Conservation (phyloP, 2,113 vertebrate species). For the Silurus meridionalis region DNA sequence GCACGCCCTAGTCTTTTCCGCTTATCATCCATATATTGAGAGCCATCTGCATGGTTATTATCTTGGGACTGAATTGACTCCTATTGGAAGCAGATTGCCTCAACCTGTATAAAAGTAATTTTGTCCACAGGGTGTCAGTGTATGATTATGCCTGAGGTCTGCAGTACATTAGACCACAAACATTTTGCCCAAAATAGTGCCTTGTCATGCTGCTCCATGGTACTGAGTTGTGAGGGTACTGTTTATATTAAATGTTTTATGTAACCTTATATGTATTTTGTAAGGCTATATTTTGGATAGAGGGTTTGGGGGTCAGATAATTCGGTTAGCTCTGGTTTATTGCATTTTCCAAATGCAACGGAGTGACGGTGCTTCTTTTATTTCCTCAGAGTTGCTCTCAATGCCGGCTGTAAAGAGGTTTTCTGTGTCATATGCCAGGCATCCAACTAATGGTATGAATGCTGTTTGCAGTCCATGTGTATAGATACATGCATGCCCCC, state of each 20-base stretch:
- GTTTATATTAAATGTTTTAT: neutral
- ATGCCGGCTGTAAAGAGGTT: conserved; percentile 99
- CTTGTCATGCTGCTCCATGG: conserved; percentile 42
- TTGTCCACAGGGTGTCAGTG: conserved; percentile 65
- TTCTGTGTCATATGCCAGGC: conserved; percentile 99
- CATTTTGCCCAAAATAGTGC: conserved; percentile 41
- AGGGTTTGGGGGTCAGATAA: neutral
- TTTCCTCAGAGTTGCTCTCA: conserved; percentile 99
- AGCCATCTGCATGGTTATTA: neutral
- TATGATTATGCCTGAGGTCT: conserved; percentile 32
- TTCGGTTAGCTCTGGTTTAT: neutral
- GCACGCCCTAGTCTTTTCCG: neutral
- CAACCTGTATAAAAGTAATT: conserved; percentile 27
- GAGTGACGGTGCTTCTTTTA: conserved; percentile 87
- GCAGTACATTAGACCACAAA: neutral
- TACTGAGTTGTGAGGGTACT: neutral
- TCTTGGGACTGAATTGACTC: neutral
- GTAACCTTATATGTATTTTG: neutral
- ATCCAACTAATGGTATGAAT: conserved; percentile 99
- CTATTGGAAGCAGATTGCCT: neutral
- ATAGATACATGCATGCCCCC: conserved; percentile 73
- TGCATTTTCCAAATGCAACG: neutral
- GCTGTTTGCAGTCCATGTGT: conserved; percentile 73
- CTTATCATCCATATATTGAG: neutral
- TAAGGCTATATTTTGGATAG: neutral